Conservation (phyloP, 30 jellyfish, hydroid and myxozoan species). For the Hydra vulgaris region DNA sequence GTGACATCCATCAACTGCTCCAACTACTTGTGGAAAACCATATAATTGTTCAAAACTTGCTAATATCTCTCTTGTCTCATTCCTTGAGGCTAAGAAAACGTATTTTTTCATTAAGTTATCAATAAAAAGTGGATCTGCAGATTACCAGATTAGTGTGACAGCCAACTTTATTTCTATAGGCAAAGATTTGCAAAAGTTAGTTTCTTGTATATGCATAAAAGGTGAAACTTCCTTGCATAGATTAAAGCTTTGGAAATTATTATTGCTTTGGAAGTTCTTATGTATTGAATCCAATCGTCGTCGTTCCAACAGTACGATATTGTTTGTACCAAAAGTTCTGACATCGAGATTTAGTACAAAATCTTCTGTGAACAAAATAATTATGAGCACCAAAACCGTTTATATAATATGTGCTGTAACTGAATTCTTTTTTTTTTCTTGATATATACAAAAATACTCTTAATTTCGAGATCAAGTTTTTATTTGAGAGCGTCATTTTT, state of each 20-base stretch:
- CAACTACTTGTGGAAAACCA: conserved; percentile 25
- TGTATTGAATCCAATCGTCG: conserved; percentile 16
- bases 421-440: conserved; percentile 1
- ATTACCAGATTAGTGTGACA: background rate
- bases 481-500: background rate
- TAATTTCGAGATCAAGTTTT: background rate
- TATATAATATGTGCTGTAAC: background rate
- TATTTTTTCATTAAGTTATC: background rate
- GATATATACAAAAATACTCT: background rate
- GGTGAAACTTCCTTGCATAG: conserved; percentile 11
- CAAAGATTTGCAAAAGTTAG: conserved; percentile 4
- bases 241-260: too few relatives aligned
- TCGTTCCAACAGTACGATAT: conserved; percentile 2
- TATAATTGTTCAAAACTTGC: conserved; percentile 11
- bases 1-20: conserved; percentile 28
- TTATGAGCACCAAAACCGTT: background rate
- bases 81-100: conserved; percentile 11
- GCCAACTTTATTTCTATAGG: background rate
- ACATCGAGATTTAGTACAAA: conserved; percentile 10
- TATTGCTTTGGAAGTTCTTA: background rate
- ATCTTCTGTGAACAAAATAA: background rate
- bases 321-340: conserved; percentile 13
- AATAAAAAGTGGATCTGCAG: background rate
- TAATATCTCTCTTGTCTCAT: background rate
- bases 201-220: conserved; percentile 1